Evolutionary conservation across 2,113 vertebrate genomes (phyloP), one percentile per base, ranked within the genome.

Genomic region (Notarius quadriscutis): DNA sequence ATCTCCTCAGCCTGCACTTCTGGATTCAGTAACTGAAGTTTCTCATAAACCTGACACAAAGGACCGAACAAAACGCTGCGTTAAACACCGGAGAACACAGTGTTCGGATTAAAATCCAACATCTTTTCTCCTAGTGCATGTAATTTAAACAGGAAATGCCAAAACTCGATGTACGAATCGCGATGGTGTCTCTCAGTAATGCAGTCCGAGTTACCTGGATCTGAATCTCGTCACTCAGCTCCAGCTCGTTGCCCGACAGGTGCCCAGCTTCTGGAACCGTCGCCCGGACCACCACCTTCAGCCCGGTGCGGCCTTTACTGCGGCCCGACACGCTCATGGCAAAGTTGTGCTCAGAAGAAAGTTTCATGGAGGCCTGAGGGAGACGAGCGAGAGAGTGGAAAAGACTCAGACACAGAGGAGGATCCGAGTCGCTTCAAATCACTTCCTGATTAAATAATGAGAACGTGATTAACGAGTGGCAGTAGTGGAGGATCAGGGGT

Each of bases 181-280:
- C 41, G 2, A 41, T 41, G 20, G 22, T 14, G 22, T 41, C 7
- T 7, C 17, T 15, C 34, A 48, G n/a, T 27, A 4, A 41, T 3
- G n/a, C 48, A 72, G 25, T n/a, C 0, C 3, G 53, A 11, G 17
- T 22, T 93, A 99, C 97, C 97, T 99, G 96, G 88, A 99, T 97
- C 89, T 99, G 98, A 90, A 99, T 95, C 93, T 99, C 97, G 85
- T 99, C 97, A 0, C 93, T 96, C 25, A 99, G 95, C 57, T 99
- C 97, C 75, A 83, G 92, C 14, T 93, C 91, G 34, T 95, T 91
- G 60, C 93, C 95, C 14, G 90, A 72, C 58, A 99, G 93, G 88
- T 99, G 97, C 30, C 94, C 96, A 0, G 95, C 94, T 1, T 87
- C 51, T 10, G 96, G 95, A 87, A 96, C 95, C 7, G 94, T 91